These are phyloP conservation scores for Seriola quinqueradiata DNA, from an alignment of 2,113 vertebrate species.

Conservation along the genomic window DNA sequence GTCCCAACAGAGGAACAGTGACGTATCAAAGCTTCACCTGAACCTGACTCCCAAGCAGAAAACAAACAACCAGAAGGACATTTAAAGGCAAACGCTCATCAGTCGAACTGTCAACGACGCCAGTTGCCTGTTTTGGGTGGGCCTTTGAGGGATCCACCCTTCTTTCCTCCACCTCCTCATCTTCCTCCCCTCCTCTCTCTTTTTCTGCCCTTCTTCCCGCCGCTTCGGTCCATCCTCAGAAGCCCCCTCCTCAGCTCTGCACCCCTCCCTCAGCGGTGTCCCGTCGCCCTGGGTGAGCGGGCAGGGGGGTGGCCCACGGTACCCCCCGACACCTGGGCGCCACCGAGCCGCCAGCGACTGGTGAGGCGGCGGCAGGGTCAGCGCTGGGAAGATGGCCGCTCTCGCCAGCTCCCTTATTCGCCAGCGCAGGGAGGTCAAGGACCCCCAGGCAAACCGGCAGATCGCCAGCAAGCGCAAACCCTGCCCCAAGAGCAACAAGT, in stretches of 20 bases:
- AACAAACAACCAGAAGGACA: constrained; percentile 37
- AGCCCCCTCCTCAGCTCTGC: constrained; percentile 51
- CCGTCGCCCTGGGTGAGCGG: constrained; percentile 79
- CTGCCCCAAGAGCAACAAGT: constrained; percentile 92
- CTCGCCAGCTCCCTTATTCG: constrained; percentile 93
- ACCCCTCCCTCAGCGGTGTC: constrained; percentile 59
- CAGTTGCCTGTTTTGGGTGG: constrained; percentile 30
- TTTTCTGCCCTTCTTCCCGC: constrained; percentile 18
- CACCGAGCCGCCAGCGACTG: constrained; percentile 67
- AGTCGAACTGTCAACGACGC: constrained; percentile 29
- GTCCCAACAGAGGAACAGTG: constrained; percentile 38
- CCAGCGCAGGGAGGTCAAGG: constrained; percentile 91
- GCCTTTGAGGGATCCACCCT: constrained; percentile 50
- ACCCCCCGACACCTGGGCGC: constrained; percentile 81
- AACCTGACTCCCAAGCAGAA: constrained; percentile 35
- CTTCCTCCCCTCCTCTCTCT: constrained; percentile 7
- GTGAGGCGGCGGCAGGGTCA: constrained; percentile 72
- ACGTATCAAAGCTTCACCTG: constrained; percentile 52
- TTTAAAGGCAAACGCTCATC: constrained; percentile 26
- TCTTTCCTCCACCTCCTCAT: constrained; percentile 13
- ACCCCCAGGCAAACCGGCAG: constrained; percentile 88
- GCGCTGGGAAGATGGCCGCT: constrained; percentile 88
- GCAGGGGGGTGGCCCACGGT: constrained; percentile 79
- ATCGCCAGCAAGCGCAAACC: constrained; percentile 89
- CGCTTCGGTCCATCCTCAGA: constrained; percentile 31